A percentile compares a stretch with the other conserved stretches of the same genome.
Conservation (phyloP, 1,140 invertebrate genomes). For the Hesperophylax magnus region DNA sequence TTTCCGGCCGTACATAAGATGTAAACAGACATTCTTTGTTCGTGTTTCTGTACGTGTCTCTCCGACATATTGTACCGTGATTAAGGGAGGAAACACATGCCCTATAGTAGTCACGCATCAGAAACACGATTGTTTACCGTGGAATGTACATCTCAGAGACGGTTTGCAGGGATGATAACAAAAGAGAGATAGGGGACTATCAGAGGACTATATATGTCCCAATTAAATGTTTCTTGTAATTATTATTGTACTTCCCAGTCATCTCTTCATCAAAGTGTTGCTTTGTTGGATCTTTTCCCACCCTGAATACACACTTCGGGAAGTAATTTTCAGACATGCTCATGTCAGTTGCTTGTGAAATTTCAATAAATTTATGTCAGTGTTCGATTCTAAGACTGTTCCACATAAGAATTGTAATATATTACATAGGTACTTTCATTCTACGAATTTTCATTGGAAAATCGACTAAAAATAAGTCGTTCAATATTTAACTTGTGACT, state of each 20-base stretch:
- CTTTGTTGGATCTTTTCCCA: not conserved
- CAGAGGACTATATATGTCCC: not conserved
- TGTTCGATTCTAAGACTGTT: too few relatives aligned
- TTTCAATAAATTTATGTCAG: too few relatives aligned
- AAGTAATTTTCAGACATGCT: too few relatives aligned
- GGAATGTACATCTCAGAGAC: conserved; percentile 10
- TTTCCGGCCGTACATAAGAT: conserved; percentile 77
- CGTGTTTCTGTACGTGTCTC: conserved; percentile 39
- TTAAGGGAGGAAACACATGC: conserved; percentile 27
- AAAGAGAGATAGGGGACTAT: conserved; percentile 24
- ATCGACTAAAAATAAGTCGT: too few relatives aligned
- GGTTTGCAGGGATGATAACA: conserved; percentile 9
- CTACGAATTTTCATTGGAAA: too few relatives aligned
- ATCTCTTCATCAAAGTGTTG: not conserved
- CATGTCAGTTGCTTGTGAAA: too few relatives aligned
- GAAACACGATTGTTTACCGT: conserved; percentile 20
- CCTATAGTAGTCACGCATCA: conserved; percentile 17
- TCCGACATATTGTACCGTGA: conserved; percentile 10
- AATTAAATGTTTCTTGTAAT: conserved; percentile 26
- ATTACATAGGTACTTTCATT: too few relatives aligned
- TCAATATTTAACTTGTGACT: too few relatives aligned
- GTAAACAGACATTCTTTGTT: conserved; percentile 45
- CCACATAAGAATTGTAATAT: too few relatives aligned
- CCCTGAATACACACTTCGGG: too few relatives aligned
- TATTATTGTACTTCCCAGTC: not conserved